Conservation (phyloP, 1,140 invertebrate species). For the Apis florea region DNA sequence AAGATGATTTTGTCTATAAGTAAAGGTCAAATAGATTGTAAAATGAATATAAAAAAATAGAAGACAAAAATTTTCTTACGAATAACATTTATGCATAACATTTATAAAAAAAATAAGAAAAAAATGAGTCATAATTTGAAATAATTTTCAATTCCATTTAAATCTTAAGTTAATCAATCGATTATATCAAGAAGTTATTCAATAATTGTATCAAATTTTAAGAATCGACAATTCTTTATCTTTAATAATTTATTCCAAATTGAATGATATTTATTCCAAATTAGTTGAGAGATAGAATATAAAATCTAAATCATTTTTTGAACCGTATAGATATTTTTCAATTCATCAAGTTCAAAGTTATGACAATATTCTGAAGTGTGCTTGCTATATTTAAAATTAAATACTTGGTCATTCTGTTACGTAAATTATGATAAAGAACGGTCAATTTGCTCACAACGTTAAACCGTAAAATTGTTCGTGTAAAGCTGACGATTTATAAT, state of each 20-base stretch:
- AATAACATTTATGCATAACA: background rate
- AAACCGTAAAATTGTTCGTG: background rate
- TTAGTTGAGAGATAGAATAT: background rate
- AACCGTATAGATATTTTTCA: background rate
- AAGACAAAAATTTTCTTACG: background rate
- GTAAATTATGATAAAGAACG: background rate
- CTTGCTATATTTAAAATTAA: background rate
- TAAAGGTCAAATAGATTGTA: background rate
- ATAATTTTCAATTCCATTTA: background rate
- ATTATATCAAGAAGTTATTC: background rate
- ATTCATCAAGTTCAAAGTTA: background rate
- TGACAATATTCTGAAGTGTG: background rate
- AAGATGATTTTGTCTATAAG: slow-evolving; percentile 18
- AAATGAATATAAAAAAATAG: background rate
- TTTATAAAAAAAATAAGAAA: background rate
- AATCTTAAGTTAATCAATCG: background rate
- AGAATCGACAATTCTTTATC: background rate
- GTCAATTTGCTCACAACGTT: slow-evolving; percentile 9
- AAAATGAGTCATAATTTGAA: too few relatives aligned
- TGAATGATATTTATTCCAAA: too few relatives aligned
- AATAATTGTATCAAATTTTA: background rate
- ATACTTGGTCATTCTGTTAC: background rate
- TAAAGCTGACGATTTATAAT: slow-evolving; percentile 22
- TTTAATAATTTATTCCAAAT: background rate
- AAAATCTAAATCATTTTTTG: background rate